These are phyloP conservation scores for Philereme vetulata DNA, from an alignment of 2,888 invertebrate species.

Conservation along the genomic window DNA sequence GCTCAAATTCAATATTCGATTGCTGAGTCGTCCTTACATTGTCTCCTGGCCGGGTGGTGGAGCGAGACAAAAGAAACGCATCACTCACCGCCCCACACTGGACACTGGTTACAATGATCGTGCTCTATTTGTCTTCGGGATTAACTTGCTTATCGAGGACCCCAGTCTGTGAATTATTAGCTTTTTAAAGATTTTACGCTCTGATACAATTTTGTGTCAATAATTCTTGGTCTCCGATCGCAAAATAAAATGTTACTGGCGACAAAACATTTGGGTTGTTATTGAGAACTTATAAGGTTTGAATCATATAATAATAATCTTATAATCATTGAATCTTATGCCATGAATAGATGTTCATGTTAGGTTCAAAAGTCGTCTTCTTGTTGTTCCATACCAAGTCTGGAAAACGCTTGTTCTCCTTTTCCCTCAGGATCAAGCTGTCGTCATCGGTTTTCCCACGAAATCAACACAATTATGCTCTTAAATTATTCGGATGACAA, in stretches of 20 bases:
- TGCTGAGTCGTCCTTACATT: slow-evolving; percentile 76
- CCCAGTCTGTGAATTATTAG: slow-evolving; percentile 34
- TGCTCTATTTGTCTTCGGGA: slow-evolving; percentile 77
- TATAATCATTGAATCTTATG: no score
- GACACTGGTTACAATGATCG: slow-evolving; percentile 67
- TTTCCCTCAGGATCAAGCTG: slow-evolving; percentile 5
- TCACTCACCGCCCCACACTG: slow-evolving; percentile 72
- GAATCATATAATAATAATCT: no score
- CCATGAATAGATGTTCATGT: no score
- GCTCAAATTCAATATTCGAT: slow-evolving; percentile 58
- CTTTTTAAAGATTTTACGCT: slow-evolving; percentile 54
- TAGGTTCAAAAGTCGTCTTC: no score
- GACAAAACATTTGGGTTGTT: neutral
- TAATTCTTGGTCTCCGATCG: no score
- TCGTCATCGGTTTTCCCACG: slow-evolving; percentile 40
- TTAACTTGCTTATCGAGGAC: slow-evolving; percentile 76
- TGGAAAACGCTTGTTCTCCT: no score
- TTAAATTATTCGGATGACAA: slow-evolving; percentile 79
- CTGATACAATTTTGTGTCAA: slow-evolving; percentile 7
- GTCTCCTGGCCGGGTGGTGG: slow-evolving; percentile 54
- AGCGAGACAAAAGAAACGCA: slow-evolving; percentile 80
- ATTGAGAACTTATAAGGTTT: neutral
- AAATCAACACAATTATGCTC: slow-evolving; percentile 73
- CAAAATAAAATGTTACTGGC: no score
- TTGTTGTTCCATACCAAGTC: no score